Percentiles rank a stretch among this genome's conserved stretches.
Evolutionary conservation across 2,888 invertebrate species (phyloP).

Genomic region (Xestia c-nigrum): DNA sequence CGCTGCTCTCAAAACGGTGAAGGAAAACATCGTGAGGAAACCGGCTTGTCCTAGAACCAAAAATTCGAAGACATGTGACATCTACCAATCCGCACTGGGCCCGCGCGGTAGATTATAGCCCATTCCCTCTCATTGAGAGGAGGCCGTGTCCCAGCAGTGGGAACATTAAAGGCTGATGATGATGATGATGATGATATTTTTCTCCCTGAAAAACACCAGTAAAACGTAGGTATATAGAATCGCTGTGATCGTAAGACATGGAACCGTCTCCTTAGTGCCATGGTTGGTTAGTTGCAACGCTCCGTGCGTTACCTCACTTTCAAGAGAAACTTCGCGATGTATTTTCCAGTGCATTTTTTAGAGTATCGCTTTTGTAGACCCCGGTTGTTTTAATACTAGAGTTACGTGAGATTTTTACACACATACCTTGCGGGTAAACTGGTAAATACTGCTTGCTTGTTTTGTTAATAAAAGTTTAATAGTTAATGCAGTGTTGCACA

Average conservation of each 20-base stretch:
- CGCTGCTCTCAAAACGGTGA: too few relatives aligned
- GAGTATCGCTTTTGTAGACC: constrained; percentile 89
- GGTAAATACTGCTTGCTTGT: constrained; percentile 47
- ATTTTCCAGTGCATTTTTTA: constrained; percentile 90
- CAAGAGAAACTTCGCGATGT: constrained; percentile 88
- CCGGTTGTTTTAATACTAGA: constrained; percentile 86
- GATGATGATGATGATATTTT: too few relatives aligned
- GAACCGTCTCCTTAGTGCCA: constrained; percentile 81
- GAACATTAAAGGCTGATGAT: too few relatives aligned
- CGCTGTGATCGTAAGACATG: constrained; percentile 65
- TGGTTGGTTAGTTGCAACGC: constrained; percentile 89
- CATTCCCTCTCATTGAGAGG: too few relatives aligned
- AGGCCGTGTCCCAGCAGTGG: too few relatives aligned
- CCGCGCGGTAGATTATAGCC: too few relatives aligned
- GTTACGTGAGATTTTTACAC: constrained; percentile 80
- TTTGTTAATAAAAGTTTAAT: constrained; percentile 44
- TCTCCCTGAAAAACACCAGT: neutral
- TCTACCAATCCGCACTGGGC: too few relatives aligned
- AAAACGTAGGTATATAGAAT: neutral
- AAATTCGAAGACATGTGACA: too few relatives aligned
- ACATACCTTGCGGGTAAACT: constrained; percentile 64
- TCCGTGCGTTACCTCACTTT: constrained; percentile 89
- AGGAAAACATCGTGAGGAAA: too few relatives aligned
- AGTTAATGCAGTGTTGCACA: neutral
- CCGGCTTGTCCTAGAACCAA: too few relatives aligned